Evolutionary conservation across 1,140 invertebrate genomes (phyloP).

Genomic region (Proales similis): DNA sequence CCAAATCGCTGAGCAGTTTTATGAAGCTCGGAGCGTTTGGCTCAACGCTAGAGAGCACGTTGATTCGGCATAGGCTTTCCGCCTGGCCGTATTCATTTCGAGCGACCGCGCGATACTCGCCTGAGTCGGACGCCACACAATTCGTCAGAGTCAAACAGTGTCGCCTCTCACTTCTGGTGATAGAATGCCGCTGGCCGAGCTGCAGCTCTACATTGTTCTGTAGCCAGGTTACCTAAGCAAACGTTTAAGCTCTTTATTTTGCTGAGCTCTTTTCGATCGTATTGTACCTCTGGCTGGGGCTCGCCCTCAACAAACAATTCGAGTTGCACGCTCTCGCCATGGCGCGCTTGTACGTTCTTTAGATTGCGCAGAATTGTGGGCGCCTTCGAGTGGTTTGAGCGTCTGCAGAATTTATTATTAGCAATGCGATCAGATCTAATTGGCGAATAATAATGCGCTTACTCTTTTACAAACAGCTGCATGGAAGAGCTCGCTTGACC

Average conservation of each 20-base stretch:
- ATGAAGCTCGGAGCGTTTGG: neutral
- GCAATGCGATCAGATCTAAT: neutral
- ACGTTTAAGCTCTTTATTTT: neutral
- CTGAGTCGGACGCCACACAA: slow-evolving; percentile 3
- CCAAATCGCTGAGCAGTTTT: slow-evolving; percentile 6
- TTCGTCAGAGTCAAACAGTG: neutral
- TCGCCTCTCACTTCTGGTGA: neutral
- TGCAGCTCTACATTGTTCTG: neutral
- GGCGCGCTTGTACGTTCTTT: slow-evolving; percentile 30
- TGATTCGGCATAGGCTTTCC: slow-evolving; percentile 2
- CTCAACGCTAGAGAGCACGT: neutral
- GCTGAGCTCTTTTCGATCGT: neutral
- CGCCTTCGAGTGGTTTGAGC: slow-evolving; percentile 42
- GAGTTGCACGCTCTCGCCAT: slow-evolving; percentile 28
- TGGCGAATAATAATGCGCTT: neutral
- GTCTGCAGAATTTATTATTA: slow-evolving; percentile 59
- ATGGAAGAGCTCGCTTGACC: slow-evolving; percentile 58
- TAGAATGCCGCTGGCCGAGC: neutral
- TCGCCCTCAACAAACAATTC: slow-evolving; percentile 50
- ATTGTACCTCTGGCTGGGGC: slow-evolving; percentile 67
- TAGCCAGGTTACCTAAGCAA: slow-evolving; percentile 18
- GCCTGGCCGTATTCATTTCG: slow-evolving; percentile 1
- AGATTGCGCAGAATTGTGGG: slow-evolving; percentile 11
- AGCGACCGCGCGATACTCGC: neutral
- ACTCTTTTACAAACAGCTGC: slow-evolving; percentile 40